phyloP scores from a whole-genome alignment of 2,888 invertebrate genomes.

The Erynnis tages region DNA sequence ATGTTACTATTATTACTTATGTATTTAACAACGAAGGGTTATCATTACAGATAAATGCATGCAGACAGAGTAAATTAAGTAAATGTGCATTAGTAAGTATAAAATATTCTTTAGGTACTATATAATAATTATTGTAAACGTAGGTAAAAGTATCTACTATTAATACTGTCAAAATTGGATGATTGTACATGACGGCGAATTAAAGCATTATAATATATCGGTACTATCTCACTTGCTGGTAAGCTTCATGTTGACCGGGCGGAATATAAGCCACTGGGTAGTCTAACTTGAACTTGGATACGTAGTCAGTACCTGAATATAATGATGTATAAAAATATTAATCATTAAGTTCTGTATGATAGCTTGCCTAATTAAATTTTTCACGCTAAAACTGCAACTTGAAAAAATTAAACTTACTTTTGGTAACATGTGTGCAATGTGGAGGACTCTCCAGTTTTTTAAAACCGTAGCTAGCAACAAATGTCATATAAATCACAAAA shows the following conservation, averaged over 20 bases:
- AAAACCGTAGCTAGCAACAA: background rate
- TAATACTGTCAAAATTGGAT: background rate
- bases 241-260: conserved; percentile 63
- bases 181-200: background rate
- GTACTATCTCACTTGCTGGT: conserved; percentile 52
- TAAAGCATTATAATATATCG: background rate
- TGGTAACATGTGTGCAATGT: conserved; percentile 58
- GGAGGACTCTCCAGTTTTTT: conserved; percentile 35
- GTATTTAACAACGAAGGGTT: too few species aligned
- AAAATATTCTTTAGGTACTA: too few species aligned
- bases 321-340: background rate
- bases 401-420: conserved; percentile 43
- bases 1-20: too few species aligned
- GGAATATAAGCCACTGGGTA: conserved; percentile 59
- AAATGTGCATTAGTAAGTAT: too few species aligned
- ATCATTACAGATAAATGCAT: too few species aligned
- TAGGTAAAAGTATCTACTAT: too few species aligned
- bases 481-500: background rate
- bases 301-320: conserved; percentile 62
- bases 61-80: too few species aligned
- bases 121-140: too few species aligned
- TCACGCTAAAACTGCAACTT: too few species aligned
- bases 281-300: conserved; percentile 48
- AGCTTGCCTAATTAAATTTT: too few species aligned
- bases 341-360: too few species aligned